phyloP scores from a whole-genome alignment of 2,888 invertebrate species.

The Cabera pusaria region DNA sequence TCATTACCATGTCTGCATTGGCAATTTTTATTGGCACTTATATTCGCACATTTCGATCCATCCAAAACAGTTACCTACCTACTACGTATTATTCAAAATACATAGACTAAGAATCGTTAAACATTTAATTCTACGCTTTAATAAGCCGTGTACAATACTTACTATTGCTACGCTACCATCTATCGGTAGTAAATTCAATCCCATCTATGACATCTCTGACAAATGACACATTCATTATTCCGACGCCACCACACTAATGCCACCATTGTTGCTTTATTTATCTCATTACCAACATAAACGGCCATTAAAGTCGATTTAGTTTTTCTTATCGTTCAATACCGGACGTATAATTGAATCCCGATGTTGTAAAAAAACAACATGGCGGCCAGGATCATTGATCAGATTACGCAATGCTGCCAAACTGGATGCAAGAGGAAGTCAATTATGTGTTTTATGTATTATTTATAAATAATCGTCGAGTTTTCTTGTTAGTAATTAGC shows the following conservation, averaged over 20 bases:
- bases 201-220: conserved; percentile 31
- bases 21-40: too few species aligned
- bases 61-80: too few species aligned
- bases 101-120: too few species aligned
- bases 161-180: conserved; percentile 6
- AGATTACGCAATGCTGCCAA: conserved; percentile 77
- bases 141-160: too few species aligned
- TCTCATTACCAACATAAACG: conserved; percentile 50
- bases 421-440: conserved; percentile 70
- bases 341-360: conserved; percentile 72
- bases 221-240: conserved; percentile 43
- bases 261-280: conserved; percentile 49
- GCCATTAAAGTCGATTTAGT: conserved; percentile 48
- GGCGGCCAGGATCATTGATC: conserved; percentile 73
- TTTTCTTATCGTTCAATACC: conserved; percentile 53
- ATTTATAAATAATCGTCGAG: conserved; percentile 11
- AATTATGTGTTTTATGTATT: conserved; percentile 62
- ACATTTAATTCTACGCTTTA: too few species aligned
- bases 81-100: too few species aligned
- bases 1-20: neutral
- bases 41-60: too few species aligned
- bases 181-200: conserved; percentile 20
- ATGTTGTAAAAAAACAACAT: conserved; percentile 59
- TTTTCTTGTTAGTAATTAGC: conserved; percentile 23
- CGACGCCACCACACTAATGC: conserved; percentile 41